Base-by-base conservation (phyloP, 2,888 invertebrate species). In the Polyploca ridens region DNA sequence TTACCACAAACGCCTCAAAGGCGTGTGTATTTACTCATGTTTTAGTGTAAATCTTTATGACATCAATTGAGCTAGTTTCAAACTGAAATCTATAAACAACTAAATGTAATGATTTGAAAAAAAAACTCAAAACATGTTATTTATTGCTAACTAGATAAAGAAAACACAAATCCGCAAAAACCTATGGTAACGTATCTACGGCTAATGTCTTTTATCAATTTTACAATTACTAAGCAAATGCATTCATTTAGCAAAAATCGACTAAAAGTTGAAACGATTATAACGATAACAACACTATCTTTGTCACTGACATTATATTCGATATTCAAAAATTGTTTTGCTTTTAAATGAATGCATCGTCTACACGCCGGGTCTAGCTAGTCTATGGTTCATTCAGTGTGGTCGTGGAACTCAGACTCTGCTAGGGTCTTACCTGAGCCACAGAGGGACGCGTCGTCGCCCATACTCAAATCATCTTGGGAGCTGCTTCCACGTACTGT, bases 401-500 rank as follows among this genome's bases (percentile, higher is more conserved):
- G 93, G 14, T 93, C 93, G 80, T 93, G 91, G 78, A 71, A 83
- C 38, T 86, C 69, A 0, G 89, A 82, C 6, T 91, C 93, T 66
- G 93, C 93, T 44, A 66, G 69, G 62, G 72, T 72, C 96, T 97
- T 94, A 94, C 94, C 94, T 90, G 96, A 95, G 68, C 96, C 95
- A 88, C 96, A 97, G 66, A 97, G 87, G 10, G 97, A 97, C 67
- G 95, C 95, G 78, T 96, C 95, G 77, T 97, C 97, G 19, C 91
- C 93, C 61, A 91, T 74, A 81, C 97, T 98, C 81, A 98, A 94
- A 90, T 98, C 98, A 87, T 98, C 98, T 81, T 97, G 97, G 78
- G 98, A 98, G 82, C 95, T 96, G 91, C 96, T 97, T 92, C 97
- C 96, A 70, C 97, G 97, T 79, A 96, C 97, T 97, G 90, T 81